A percentile compares a stretch with the other conserved stretches of the same genome.
Conservation (phyloP, 2,797 vertebrate species). For the Lagorchestes hirsutus region DNA sequence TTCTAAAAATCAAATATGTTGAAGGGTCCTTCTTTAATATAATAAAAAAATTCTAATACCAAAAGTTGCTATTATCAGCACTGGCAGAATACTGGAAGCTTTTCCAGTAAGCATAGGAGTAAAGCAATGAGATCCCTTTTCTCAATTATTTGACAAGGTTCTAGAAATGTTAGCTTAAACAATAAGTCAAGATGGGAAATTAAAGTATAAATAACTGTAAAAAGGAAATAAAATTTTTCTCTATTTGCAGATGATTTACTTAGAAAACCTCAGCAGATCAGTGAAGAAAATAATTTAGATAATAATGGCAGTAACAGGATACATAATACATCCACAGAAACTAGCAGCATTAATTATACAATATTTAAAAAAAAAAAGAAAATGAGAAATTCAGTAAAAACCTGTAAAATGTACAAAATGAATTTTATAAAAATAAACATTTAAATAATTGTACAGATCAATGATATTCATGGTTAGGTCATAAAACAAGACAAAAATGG, state of each 20-base stretch:
- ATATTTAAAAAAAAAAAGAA: not conserved
- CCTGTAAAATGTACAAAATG: not conserved
- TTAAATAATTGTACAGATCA: not conserved
- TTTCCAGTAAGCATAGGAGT: not conserved
- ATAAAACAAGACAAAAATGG: not conserved
- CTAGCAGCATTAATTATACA: not conserved
- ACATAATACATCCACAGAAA: not conserved
- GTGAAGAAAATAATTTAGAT: not conserved
- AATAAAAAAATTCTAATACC: not conserved
- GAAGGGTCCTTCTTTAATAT: not conserved
- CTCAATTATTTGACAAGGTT: not conserved
- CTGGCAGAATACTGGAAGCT: not conserved
- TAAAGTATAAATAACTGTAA: not conserved
- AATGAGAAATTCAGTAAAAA: not conserved
- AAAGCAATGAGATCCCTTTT: not conserved
- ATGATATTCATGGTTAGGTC: not conserved
- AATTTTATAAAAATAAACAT: not conserved
- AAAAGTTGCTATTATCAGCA: not conserved
- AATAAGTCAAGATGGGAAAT: not conserved
- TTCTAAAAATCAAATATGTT: not conserved
- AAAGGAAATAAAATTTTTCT: not conserved
- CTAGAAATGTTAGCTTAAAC: not conserved
- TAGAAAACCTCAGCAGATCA: not conserved
- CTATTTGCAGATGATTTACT: not conserved
- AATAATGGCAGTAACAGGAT: not conserved